Base-by-base conservation (phyloP, 1,140 invertebrate genomes). In the Danaus melanippus region DNA sequence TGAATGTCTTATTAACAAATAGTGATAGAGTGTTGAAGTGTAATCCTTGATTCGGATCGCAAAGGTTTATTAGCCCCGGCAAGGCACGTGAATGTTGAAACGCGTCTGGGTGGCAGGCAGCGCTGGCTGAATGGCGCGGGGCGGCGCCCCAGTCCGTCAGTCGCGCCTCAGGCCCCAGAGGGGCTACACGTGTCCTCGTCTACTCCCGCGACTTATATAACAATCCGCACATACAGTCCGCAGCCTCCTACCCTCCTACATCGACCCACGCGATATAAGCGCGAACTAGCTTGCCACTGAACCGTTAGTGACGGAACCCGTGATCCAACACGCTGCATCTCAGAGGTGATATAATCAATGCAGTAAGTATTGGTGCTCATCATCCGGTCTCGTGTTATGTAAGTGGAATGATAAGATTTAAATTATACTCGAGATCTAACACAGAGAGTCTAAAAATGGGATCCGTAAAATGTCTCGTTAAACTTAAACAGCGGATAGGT, bases 271-370 rank as follows among this genome's bases (percentile, higher is more conserved):
- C 72, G 71, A 54, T 32, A 3, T 32, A 32, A 32, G 21, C 53
- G 56, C 69, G 55, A 65, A 60, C 63, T 68, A 62, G 15, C 72
- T 7, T 32, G 7, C 21, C 4, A 32, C 21, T 8, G 61, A 64
- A 58, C 66, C 15, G 15, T 15, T 15, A 56, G 54, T 61, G 58
- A 64, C 64, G 58, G 58, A 69, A 62, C 66, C 62, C 58, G 63
- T 32, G 21, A 32, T 2, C 15, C 3, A 3, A 64, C 62, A 60
- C 68, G 62, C 69, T 68, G 73, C 80, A 84, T 79, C 79, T 84
- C 79, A 76, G 75, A 80, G 69, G 75, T 82, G 79, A 86, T 71
- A 84, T 81, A 84, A 85, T 85, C 76, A 71, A 84, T 80, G 79
- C 83, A 84, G 80, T 76, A 81, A 80, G 72, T 79, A 84, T 74